These are phyloP conservation scores for Tolypeutes matacus DNA, from an alignment of 2,797 vertebrate species.

Conservation along the genomic window DNA sequence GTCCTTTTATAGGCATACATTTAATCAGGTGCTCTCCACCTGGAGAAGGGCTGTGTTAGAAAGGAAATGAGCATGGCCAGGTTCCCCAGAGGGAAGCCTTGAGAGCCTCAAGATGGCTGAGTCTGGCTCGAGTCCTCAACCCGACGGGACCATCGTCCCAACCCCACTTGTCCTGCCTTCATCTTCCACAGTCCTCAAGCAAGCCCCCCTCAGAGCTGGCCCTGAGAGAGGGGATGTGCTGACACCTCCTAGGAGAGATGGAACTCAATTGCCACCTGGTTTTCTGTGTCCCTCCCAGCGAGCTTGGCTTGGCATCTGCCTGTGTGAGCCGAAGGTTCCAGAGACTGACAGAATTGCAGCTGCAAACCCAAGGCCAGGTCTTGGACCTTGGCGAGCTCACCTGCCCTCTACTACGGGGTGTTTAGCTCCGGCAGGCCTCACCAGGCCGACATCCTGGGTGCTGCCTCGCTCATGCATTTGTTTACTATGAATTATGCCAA, in stretches of 20 bases:
- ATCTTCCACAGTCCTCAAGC: rapidly evolving
- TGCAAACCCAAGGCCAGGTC: background rate
- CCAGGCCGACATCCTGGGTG: rapidly evolving
- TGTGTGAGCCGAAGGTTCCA: background rate
- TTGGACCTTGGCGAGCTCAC: background rate
- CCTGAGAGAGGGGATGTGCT: rapidly evolving
- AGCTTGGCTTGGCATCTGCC: background rate
- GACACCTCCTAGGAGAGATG: background rate
- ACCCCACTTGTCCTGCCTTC: background rate
- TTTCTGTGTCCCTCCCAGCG: background rate
- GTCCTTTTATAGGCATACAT: background rate
- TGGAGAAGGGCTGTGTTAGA: background rate
- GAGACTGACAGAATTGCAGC: background rate
- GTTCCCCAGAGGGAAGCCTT: background rate
- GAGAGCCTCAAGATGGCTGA: background rate
- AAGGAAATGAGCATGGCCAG: background rate
- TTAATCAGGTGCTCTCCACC: background rate
- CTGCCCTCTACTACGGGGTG: background rate
- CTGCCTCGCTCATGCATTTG: background rate
- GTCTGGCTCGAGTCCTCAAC: background rate
- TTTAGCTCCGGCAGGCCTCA: background rate
- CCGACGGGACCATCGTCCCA: rapidly evolving
- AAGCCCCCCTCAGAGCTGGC: rapidly evolving
- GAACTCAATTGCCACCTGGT: background rate
- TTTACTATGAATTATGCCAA: rapidly evolving